These are phyloP conservation scores for Amazona guildingii DNA, from an alignment of 2,113 vertebrate genomes.

Conservation along the genomic window DNA sequence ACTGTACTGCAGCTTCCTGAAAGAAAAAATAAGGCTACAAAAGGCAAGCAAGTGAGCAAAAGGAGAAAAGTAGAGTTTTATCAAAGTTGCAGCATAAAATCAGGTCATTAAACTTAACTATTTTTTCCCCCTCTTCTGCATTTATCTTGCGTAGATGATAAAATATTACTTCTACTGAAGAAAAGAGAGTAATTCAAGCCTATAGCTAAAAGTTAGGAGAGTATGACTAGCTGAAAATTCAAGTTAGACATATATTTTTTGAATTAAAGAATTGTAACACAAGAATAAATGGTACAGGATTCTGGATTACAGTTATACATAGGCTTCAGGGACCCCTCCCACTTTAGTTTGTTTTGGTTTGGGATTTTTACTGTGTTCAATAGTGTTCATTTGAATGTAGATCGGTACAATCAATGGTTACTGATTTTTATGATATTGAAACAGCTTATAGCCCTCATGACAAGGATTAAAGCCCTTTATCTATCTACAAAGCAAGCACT, in stretches of 20 bases:
- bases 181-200: slow-evolving; percentile 6
- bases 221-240: slow-evolving; percentile 27
- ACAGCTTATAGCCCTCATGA: background rate
- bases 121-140: background rate
- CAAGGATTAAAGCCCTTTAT: background rate
- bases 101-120: background rate
- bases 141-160: slow-evolving; percentile 13
- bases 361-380: background rate
- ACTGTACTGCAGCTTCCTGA: background rate
- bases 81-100: background rate
- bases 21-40: background rate
- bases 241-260: slow-evolving; percentile 25
- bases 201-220: background rate
- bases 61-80: background rate
- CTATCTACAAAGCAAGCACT: background rate
- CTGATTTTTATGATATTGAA: slow-evolving; percentile 5
- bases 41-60: background rate
- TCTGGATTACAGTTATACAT: background rate
- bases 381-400: background rate
- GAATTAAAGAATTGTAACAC: background rate
- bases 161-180: background rate
- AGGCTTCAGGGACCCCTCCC: background rate
- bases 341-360: background rate
- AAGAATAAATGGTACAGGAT: slow-evolving; percentile 34
- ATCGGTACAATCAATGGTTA: background rate